Base-by-base conservation (phyloP, 2,113 vertebrate species). In the Trinectes maculatus region DNA sequence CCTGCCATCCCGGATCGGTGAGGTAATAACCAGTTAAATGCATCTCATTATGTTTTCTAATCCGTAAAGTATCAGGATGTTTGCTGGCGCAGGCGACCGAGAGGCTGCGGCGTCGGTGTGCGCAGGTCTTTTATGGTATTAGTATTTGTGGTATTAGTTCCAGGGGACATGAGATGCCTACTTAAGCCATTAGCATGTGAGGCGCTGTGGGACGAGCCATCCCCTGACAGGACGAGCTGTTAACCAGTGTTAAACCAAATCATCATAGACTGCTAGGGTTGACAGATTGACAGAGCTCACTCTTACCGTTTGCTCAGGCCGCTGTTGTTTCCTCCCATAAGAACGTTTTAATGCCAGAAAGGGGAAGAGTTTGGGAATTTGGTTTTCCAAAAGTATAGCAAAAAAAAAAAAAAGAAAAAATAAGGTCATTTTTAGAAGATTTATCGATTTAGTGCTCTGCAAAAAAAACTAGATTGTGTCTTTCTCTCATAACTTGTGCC, bases 171-270 rank as follows among this genome's bases (percentile, higher is more conserved):
- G 89, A 88, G 91, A 92, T 86, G 91, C 87, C 89, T 87, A 70
- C 92, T 93, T 92, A 90, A 87, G 89, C 84, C 84, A 91, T 92
- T 91, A 92, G 90, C 90, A 90, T 91, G 85, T 86, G 91, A 92
- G 89, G 85, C 86, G 76, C 84, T 42, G 63, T 46, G 69, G 83
- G 84, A 86, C 79, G 87, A 89, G 83, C 77, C 82, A 82, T 84
- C 84, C 80, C 76, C 82, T 86, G 89, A 89, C 85, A 83, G 89
- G 85, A 87, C 73, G 80, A 89, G 87, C 88, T 89, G 85, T 89
- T 89, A 87, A 80, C 88, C 82, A 59, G 82, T 88, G 86, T 87
- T 80, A 79, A 87, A 80, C 83, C 54, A 83, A 82, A 92, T 86
- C 89, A 85, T 79, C 85, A 90, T 84, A 56, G 79, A 73, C 89